A percentile compares a stretch with the other conserved stretches of the same genome.
phyloP scores from a whole-genome alignment of 2,888 invertebrate species.

The Lasioglossum marginatum region DNA sequence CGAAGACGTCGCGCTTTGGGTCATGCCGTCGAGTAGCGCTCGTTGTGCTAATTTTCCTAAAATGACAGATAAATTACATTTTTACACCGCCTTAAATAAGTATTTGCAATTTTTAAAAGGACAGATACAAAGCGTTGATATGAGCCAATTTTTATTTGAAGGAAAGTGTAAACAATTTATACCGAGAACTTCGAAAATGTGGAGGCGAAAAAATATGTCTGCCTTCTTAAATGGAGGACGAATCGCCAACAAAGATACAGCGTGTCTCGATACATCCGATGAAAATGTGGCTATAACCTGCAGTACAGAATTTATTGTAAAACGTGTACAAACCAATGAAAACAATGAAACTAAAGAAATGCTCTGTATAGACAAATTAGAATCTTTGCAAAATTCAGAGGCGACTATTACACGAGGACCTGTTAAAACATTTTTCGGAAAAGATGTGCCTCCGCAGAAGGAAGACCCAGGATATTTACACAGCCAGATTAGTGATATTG shows the following conservation, averaged over 20 bases:
- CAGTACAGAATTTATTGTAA: conserved; percentile 76
- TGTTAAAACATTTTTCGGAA: conserved; percentile 25
- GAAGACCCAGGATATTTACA: background rate
- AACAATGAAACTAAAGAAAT: conserved; percentile 4
- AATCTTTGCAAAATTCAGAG: conserved; percentile 1
- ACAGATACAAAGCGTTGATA: conserved; percentile 73
- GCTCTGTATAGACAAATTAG: background rate
- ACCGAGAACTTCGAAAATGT: conserved; percentile 81
- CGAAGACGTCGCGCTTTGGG: conserved; percentile 80
- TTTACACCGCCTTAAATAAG: conserved; percentile 79
- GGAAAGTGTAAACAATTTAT: conserved; percentile 77
- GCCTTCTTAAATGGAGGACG: conserved; percentile 78
- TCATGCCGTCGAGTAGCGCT: conserved; percentile 83
- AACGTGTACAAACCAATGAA: conserved; percentile 48
- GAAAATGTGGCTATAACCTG: conserved; percentile 71
- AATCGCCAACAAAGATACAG: conserved; percentile 78
- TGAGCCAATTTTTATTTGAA: conserved; percentile 77
- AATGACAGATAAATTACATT: conserved; percentile 82
- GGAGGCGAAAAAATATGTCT: conserved; percentile 79
- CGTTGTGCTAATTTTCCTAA: conserved; percentile 82
- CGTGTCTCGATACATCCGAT: conserved; percentile 74
- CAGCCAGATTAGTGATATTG: background rate
- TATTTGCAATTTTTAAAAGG: conserved; percentile 78
- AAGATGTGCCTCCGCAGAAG: background rate
- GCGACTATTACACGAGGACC: background rate